phyloP scores from a whole-genome alignment of 2,797 vertebrate genomes.

The Crocidura indochinensis region DNA sequence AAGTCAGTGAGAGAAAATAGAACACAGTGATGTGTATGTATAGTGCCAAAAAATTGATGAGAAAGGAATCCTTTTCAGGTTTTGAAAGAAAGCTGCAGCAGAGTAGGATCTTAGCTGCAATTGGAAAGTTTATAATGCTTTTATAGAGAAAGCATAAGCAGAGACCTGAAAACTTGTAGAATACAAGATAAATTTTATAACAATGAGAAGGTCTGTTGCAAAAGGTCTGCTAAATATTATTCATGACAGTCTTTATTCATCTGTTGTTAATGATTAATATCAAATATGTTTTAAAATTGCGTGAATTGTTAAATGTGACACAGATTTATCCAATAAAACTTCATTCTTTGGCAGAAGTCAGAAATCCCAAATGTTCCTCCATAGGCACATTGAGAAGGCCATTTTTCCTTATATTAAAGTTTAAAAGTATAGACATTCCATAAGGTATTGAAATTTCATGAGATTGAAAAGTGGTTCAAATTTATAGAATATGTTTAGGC shows the following conservation, averaged over 20 bases:
- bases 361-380: constrained; percentile 40
- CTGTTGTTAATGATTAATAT: constrained; percentile 32
- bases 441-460: background rate
- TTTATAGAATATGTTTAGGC: constrained; percentile 7
- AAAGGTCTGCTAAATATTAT: background rate
- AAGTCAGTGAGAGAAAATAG: background rate
- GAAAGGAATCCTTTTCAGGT: background rate
- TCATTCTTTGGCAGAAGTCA: constrained; percentile 19
- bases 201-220: background rate
- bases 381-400: constrained; percentile 5
- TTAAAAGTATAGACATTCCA: background rate
- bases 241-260: constrained; percentile 15
- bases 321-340: background rate
- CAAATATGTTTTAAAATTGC: background rate
- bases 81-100: background rate
- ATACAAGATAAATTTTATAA: constrained; percentile 25
- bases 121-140: background rate
- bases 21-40: background rate
- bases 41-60: background rate
- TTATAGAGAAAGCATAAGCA: constrained; percentile 13
- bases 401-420: constrained; percentile 50
- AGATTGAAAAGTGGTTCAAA: background rate
- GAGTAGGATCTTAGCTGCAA: background rate
- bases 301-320: constrained; percentile 23
- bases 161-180: background rate